Conservation (phyloP, 1,140 invertebrate genomes). For the Manduca sexta region DNA sequence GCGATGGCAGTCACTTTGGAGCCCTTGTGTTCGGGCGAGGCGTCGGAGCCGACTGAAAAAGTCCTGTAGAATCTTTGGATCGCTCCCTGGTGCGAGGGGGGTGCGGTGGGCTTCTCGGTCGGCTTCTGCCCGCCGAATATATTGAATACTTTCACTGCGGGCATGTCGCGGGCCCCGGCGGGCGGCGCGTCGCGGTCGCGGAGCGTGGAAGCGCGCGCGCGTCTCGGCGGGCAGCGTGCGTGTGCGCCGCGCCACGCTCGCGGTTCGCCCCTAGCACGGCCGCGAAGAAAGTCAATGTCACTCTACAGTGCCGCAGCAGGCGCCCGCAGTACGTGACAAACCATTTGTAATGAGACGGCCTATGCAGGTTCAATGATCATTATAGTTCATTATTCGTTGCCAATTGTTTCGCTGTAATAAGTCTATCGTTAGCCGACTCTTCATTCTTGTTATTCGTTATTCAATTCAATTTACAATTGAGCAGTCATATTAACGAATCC, state of each 20-base stretch:
- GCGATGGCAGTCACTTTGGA: conserved; percentile 65
- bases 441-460: no score
- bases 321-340: conserved; percentile 30
- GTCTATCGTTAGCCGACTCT: no score
- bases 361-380: conserved; percentile 13
- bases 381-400: no score
- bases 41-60: conserved; percentile 58
- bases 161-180: conserved; percentile 66
- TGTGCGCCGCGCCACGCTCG: conserved; percentile 33
- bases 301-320: no score
- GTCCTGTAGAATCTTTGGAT: conserved; percentile 72
- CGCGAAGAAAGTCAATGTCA: conserved; percentile 67
- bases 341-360: conserved; percentile 23
- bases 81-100: conserved; percentile 44
- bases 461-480: no score
- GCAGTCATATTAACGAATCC: no score
- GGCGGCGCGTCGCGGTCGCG: conserved; percentile 49
- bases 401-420: no score
- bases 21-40: conserved; percentile 49
- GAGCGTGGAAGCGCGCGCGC: conserved; percentile 60
- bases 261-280: conserved; percentile 17
- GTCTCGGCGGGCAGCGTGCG: conserved; percentile 50
- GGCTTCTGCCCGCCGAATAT: conserved; percentile 69
- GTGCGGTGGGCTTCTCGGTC: conserved; percentile 46
- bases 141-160: conserved; percentile 70